Base-by-base conservation (phyloP, 2,113 vertebrate genomes). In the Trichomycterus rosablanca region DNA sequence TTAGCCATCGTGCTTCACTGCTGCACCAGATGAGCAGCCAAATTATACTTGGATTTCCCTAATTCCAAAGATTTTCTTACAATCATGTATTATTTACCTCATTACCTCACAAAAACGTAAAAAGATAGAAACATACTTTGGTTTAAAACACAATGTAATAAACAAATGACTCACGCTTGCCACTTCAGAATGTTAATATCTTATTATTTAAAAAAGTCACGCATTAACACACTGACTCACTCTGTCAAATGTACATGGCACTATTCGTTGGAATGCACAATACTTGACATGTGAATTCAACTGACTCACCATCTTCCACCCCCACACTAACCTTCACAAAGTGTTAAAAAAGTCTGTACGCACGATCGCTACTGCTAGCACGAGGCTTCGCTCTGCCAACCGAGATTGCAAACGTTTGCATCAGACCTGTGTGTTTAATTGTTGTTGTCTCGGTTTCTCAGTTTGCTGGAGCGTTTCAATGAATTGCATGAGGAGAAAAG, bases 301-400 rank as follows among this genome's bases (percentile, higher is more conserved):
- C n/a, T 64, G 52, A 48, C 11, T 64, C 42, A 63, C 28, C 20
- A 48, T 20, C 11, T 28, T 56, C 32, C 32, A 20, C 52, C n/a
- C 62, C 52, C 22, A 65, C 62, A 48, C 32, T 40, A 39, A 49
- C 16, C 51, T 65, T 42, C 19, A 44, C 23, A 34, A 56, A n/a
- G 23, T 65, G 43, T 55, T 30, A 48, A 18, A 26, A 20, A 59
- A 35, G 11, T 45, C 19, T 35, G 40, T 15, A 34, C 14, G 34
- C 14, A 20, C 19, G 23, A 22, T 34, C 30, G 20, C 16, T 51
- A 18, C n/a, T 40, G 23, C 35, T 39, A 12, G 14, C 14, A 16
- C 10, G 12, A 22, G n/a, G 15, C 15, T 24, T 44, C 9, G 46
- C n/a, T 18, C 30, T 35, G 15, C 22, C 14, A 37, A 39, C 8